phyloP scores from a whole-genome alignment of 2,797 vertebrate species.

The Nannoperca obscura region DNA sequence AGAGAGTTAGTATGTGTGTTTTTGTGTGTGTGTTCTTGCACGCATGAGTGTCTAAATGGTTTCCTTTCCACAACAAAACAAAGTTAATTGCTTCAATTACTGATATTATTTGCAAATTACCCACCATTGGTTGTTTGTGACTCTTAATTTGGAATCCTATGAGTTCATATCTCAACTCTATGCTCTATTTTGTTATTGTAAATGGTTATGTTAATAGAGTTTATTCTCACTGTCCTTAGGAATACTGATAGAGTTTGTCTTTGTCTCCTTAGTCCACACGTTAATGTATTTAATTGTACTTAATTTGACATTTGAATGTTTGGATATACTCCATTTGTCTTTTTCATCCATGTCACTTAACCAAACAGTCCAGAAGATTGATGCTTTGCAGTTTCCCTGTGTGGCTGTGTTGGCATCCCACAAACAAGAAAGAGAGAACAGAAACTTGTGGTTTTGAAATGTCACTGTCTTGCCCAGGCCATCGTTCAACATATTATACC shows the following conservation, averaged over 20 bases:
- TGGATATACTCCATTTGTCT: constrained; percentile 36
- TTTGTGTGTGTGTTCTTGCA: constrained; percentile 28
- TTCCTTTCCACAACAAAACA: constrained; percentile 77
- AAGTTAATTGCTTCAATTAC: constrained; percentile 82
- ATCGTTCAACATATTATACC: background rate
- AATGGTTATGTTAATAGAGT: constrained; percentile 53
- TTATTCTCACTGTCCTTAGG: constrained; percentile 35
- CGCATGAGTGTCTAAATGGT: constrained; percentile 60
- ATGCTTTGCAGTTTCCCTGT: constrained; percentile 29
- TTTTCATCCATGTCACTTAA: constrained; percentile 26
- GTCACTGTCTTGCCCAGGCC: background rate
- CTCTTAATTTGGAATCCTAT: constrained; percentile 63
- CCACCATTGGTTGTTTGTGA: constrained; percentile 64
- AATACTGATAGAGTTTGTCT: constrained; percentile 32
- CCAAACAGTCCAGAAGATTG: constrained; percentile 42
- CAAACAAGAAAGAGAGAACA: background rate
- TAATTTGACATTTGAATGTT: constrained; percentile 46
- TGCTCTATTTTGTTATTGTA: constrained; percentile 41
- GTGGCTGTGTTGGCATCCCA: constrained; percentile 5
- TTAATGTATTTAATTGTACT: constrained; percentile 33
- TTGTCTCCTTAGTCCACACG: constrained; percentile 23
- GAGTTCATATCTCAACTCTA: constrained; percentile 58
- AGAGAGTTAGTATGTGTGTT: background rate
- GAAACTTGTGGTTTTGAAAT: constrained; percentile 23
- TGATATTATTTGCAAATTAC: constrained; percentile 80